phyloP scores from a whole-genome alignment of 2,113 vertebrate species.

The Anas platyrhynchos region DNA sequence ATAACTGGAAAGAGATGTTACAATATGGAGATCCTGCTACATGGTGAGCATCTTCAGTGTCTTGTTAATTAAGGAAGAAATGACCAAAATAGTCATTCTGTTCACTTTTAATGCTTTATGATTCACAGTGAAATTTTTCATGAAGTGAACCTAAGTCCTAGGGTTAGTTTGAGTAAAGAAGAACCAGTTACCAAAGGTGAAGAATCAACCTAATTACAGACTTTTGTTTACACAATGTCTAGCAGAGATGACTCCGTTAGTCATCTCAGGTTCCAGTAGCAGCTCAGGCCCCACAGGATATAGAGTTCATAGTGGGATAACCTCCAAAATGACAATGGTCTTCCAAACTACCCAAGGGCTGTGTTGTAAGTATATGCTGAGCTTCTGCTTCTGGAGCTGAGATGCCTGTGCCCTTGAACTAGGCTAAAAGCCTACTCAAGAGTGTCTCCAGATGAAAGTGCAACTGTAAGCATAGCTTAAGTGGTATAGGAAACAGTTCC shows the following conservation, averaged over 20 bases:
- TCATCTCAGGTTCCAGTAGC: not conserved
- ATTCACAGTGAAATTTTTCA: not conserved
- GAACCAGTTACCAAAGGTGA: not conserved
- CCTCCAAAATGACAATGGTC: not conserved
- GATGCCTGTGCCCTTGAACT: not conserved
- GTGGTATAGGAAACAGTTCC: not conserved
- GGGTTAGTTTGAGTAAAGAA: not conserved
- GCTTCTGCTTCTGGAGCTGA: not conserved
- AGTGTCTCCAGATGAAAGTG: not conserved
- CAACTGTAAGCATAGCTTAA: not conserved
- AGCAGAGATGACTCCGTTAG: not conserved
- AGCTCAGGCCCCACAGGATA: not conserved
- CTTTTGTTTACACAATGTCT: not conserved
- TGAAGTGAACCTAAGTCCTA: not conserved
- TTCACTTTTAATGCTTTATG: not conserved
- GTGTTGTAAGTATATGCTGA: not conserved
- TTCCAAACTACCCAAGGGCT: not conserved
- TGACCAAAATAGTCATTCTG: not conserved
- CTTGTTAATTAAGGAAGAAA: not conserved
- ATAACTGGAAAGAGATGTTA: constrained; percentile 85
- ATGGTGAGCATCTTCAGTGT: constrained; percentile 62
- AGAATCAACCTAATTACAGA: not conserved
- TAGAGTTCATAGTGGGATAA: not conserved
- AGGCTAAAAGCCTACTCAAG: not conserved
- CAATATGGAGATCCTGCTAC: constrained; percentile 82